phyloP scores from a whole-genome alignment of 2,888 invertebrate genomes.

The Melinaea menophilus region DNA sequence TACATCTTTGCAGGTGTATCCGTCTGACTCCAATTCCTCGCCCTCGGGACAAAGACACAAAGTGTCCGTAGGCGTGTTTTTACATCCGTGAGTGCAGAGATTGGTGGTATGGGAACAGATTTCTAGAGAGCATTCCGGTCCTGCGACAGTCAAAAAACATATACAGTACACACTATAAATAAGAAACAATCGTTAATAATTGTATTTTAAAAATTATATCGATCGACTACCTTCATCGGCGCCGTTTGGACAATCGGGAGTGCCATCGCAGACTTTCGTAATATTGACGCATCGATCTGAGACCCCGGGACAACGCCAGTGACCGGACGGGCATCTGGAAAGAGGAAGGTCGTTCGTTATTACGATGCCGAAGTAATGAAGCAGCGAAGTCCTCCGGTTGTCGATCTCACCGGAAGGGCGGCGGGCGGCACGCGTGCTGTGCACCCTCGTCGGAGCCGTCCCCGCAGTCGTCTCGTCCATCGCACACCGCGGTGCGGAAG shows the following conservation, averaged over 20 bases:
- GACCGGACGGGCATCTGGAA: slow-evolving; percentile 81
- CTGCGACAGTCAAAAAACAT: slow-evolving; percentile 36
- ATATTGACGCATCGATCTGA: slow-evolving; percentile 90
- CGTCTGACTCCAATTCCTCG: slow-evolving; percentile 85
- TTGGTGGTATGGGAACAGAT: slow-evolving; percentile 87
- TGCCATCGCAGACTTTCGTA: slow-evolving; percentile 92
- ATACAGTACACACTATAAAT: too few species aligned
- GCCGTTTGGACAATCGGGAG: slow-evolving; percentile 94
- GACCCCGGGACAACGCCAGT: slow-evolving; percentile 93
- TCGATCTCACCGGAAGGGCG: slow-evolving; percentile 77
- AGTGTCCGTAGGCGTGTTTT: slow-evolving; percentile 92
- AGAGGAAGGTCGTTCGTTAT: slow-evolving; percentile 12
- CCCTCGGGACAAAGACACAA: slow-evolving; percentile 94
- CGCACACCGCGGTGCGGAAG: slow-evolving; percentile 96
- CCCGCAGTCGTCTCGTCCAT: slow-evolving; percentile 95
- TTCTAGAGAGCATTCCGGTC: slow-evolving; percentile 88
- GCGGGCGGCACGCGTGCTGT: slow-evolving; percentile 87
- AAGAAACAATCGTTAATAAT: background rate
- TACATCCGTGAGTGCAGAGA: slow-evolving; percentile 90
- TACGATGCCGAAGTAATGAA: background rate
- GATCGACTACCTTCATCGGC: slow-evolving; percentile 87
- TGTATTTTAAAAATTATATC: background rate
- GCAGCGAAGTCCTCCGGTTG: background rate
- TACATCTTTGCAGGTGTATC: slow-evolving; percentile 85
- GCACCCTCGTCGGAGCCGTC: slow-evolving; percentile 93